Base-by-base conservation (phyloP, 2,113 vertebrate species). In the Rana temporaria region DNA sequence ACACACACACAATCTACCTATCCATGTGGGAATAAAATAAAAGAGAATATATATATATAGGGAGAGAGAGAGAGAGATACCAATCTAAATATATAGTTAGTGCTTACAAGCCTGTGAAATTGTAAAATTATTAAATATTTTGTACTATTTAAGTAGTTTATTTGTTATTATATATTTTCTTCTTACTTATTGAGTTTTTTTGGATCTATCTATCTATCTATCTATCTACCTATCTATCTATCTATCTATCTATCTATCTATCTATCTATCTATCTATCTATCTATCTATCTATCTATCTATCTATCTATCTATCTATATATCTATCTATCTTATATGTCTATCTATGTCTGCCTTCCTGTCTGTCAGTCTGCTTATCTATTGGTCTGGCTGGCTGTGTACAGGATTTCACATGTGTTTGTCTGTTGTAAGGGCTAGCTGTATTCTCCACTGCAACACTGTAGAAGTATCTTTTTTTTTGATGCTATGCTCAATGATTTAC, bases 301-400 rank as follows among this genome's bases (percentile, higher is more conserved):
- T 72, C 72, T 74, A 60, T 74, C 55, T 57, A 74, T 72, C 48
- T 72, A 72, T 72, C 24, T 26, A 72, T 74, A 56, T 75, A 42
- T 62, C 57, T 62, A 75, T 60, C 55, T 34, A 74, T 71, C 48
- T 55, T n/a, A 72, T 72, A 15, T 30, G 52, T 75, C 26, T 63
- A 42, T 42, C 57, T 63, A 38, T 42, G 24, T 15, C 26, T 65
- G 26, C 26, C 64, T 66, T 6, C 32, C 64, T 66, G 18, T 66
- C 64, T 65, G 22, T 65, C 26, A 65, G 42, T 65, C 63, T 65
- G 15, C 26, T 26, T 65, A 65, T 74, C 72, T 75, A 75, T 75
- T 56, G 42, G 20, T 75, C 56, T 75, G 34, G 62, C 72, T 75
- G 59, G 59, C 17, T 19, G 26, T 38, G 4, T 74, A 9, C 16